These are phyloP conservation scores for Catocala nupta DNA, from an alignment of 2,888 invertebrate species.

Conservation along the genomic window DNA sequence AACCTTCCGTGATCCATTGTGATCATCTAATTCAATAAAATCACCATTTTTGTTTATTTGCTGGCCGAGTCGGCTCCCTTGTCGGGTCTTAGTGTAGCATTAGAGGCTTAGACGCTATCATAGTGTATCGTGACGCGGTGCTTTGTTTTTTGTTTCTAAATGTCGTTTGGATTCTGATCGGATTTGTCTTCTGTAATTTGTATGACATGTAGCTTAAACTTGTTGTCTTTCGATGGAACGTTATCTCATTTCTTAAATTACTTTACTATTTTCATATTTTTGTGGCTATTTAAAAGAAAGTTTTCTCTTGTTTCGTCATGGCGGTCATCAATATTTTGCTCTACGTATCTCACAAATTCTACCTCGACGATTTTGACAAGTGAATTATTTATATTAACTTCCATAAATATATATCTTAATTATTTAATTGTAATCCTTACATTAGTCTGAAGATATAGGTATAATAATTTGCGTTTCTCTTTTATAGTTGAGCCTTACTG, in stretches of 20 bases:
- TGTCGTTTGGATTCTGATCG: slow-evolving; percentile 45
- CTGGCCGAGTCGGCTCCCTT: slow-evolving; percentile 74
- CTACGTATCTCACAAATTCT: too few species aligned
- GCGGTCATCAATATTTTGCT: too few species aligned
- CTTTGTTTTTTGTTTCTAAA: slow-evolving; percentile 55
- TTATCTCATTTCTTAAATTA: background rate
- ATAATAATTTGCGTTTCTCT: background rate
- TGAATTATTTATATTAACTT: too few species aligned
- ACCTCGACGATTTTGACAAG: too few species aligned
- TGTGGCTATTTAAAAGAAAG: too few species aligned
- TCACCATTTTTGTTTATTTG: slow-evolving; percentile 86
- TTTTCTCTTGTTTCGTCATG: too few species aligned
- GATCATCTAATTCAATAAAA: slow-evolving; percentile 87
- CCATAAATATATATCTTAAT: too few species aligned
- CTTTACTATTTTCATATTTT: too few species aligned
- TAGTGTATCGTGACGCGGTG: slow-evolving; percentile 70
- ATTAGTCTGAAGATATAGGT: background rate
- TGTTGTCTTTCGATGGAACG: background rate
- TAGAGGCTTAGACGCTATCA: slow-evolving; percentile 75
- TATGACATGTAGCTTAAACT: slow-evolving; percentile 2
- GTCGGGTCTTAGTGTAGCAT: slow-evolving; percentile 76
- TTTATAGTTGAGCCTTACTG: background rate
- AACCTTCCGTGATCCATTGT: slow-evolving; percentile 76
- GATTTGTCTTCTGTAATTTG: slow-evolving; percentile 49
- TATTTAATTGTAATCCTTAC: background rate